phyloP scores from a whole-genome alignment of 2,797 vertebrate species.

The Anolis apletophallus region DNA sequence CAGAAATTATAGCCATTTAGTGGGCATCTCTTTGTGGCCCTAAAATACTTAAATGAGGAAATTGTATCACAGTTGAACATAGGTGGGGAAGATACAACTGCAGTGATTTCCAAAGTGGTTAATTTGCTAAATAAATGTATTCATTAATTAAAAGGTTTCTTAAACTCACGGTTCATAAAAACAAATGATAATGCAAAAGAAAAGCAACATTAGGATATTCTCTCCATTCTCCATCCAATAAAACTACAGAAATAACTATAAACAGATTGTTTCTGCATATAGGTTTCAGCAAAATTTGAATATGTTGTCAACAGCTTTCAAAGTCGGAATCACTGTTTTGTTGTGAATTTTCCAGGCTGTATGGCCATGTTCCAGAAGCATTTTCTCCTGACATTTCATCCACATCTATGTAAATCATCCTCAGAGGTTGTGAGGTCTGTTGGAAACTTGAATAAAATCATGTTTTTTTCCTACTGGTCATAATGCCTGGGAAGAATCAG shows the following conservation, averaged over 20 bases:
- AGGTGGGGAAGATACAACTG: neutral
- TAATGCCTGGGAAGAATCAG: no score
- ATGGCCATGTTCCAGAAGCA: no score
- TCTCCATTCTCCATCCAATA: neutral
- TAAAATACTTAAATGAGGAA: neutral
- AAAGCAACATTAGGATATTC: neutral
- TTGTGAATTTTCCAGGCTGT: no score
- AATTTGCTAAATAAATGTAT: neutral
- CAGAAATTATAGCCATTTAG: neutral
- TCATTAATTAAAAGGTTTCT: neutral
- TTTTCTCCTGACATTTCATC: no score
- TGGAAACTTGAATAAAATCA: no score
- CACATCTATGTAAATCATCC: no score
- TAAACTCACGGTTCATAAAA: neutral
- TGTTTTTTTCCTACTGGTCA: no score
- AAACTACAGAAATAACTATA: neutral
- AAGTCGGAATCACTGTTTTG: no score
- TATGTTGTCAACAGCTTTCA: no score
- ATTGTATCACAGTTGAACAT: neutral
- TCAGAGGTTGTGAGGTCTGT: no score
- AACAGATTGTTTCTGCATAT: neutral
- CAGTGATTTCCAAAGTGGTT: neutral
- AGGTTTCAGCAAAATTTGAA: no score
- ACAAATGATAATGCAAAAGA: neutral
- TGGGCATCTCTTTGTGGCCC: neutral